phyloP scores from a whole-genome alignment of 2,888 invertebrate species.

The Eilema griseolum region DNA sequence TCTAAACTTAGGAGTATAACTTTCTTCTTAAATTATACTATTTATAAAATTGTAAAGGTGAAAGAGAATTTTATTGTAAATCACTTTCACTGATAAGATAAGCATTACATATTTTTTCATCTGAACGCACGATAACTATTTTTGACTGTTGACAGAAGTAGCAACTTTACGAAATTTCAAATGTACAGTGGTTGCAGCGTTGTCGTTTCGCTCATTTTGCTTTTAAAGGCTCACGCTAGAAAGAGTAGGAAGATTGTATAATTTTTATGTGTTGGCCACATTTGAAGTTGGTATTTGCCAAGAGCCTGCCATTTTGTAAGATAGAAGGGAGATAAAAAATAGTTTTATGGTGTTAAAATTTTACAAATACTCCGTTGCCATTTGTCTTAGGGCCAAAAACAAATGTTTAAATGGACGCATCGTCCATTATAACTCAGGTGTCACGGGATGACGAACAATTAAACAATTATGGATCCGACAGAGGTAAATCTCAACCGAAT shows the following conservation, averaged over 20 bases:
- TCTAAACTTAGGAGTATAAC: no score
- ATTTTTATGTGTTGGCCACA: conserved; percentile 72
- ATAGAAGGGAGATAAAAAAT: conserved; percentile 87
- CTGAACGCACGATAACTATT: conserved; percentile 54
- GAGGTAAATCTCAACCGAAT: conserved; percentile 91
- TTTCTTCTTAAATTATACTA: neutral
- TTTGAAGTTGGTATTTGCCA: conserved; percentile 82
- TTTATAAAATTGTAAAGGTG: neutral
- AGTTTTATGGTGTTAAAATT: conserved; percentile 87
- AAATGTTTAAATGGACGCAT: conserved; percentile 96
- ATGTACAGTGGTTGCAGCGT: conserved; percentile 35
- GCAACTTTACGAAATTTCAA: conserved; percentile 62
- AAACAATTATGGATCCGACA: conserved; percentile 96
- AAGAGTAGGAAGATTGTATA: conserved; percentile 56
- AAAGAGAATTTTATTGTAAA: neutral
- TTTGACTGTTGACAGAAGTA: conserved; percentile 69
- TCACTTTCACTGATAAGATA: neutral
- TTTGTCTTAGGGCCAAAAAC: conserved; percentile 84
- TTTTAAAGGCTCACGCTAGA: conserved; percentile 39
- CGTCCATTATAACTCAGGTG: conserved; percentile 99
- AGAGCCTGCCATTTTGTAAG: conserved; percentile 87
- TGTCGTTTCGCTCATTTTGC: conserved; percentile 55
- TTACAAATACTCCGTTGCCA: conserved; percentile 82
- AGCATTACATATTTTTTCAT: conserved; percentile 8
- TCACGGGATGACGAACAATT: conserved; percentile 98